Base-by-base conservation (phyloP, 2,113 vertebrate genomes). In the Suncus etruscus region DNA sequence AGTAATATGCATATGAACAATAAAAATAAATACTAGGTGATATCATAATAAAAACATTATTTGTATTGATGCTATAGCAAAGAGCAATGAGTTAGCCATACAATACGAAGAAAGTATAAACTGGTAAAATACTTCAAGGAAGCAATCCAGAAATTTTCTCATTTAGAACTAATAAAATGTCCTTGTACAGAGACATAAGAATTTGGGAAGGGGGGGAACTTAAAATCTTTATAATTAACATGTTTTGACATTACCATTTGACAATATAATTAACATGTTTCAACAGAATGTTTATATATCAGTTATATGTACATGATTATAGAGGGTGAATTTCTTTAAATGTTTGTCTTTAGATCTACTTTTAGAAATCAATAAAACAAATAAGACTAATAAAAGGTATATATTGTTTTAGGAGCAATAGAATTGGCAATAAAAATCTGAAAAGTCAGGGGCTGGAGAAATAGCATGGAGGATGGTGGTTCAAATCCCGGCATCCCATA, bases 281-380 rank as follows among this genome's bases (percentile, higher is more conserved):
- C 63, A 81, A 24, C 48, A 84, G n/a, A 86, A 70, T 78, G 14
- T 87, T 81, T 74, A 68, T 22, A 54, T 25, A 68, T 24, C 58
- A 85, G 61, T 10, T 48, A 22, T 48, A 61, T 32, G 15, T 24
- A 18, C 3, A 31, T 83, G 10, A 86, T 1, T 90, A 66, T 51
- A n/a, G 45, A 50, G 54, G 16, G 11, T 39, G 39, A 39, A 15
- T 51, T 14, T 22, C 50, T 45, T 68, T n/a, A 29, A 47, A 93
- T 70, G 32, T 72, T 70, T 74, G 61, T 4, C 39, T 90, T 86
- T 58, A 89, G 50, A 86, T 8, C 12, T 11, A 89, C 29, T 75
- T 86, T 29, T 58, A 93, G 65, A 32, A 88, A 87, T 86, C 54
- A 29, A 70, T 31, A 70, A 2, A 31, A 83, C 78, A 83, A 22